Conservation (phyloP, 2,888 invertebrate species). For the Agonum fuliginosum region DNA sequence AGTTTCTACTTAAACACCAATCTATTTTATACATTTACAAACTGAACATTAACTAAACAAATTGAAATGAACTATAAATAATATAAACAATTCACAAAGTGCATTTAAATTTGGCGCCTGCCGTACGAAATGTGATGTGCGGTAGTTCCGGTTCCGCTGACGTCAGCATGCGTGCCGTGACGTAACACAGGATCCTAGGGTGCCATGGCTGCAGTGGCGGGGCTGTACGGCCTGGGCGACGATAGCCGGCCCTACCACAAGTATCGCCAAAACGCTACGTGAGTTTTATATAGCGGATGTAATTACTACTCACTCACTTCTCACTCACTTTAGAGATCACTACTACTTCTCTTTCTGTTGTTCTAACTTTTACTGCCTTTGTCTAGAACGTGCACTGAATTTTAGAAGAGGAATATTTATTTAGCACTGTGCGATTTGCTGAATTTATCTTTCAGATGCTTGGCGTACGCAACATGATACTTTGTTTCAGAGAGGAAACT, state of each 20-base stretch:
- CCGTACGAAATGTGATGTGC: background rate
- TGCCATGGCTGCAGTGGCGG: conserved; percentile 86
- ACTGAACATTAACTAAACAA: background rate
- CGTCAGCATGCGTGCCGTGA: conserved; percentile 42
- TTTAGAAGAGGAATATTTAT: background rate
- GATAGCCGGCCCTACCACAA: conserved; percentile 76
- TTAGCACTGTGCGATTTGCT: background rate
- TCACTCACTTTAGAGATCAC: conserved; percentile 43
- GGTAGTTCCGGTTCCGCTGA: background rate
- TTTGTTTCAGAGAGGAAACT: too few relatives aligned
- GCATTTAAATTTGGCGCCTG: conserved; percentile 1
- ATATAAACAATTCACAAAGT: background rate
- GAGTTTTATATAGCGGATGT: conserved; percentile 53
- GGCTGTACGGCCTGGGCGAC: conserved; percentile 86
- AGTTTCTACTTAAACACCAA: background rate
- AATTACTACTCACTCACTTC: conserved; percentile 45
- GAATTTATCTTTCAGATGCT: background rate
- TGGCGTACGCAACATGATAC: background rate
- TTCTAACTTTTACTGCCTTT: conserved; percentile 11
- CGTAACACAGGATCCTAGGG: conserved; percentile 43
- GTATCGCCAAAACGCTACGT: conserved; percentile 63
- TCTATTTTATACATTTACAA: background rate
- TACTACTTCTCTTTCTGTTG: conserved; percentile 21
- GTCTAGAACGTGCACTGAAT: conserved; percentile 45
- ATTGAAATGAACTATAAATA: conserved; percentile 19